phyloP scores from a whole-genome alignment of 2,888 invertebrate genomes.

The Kryphioiulus occultus region DNA sequence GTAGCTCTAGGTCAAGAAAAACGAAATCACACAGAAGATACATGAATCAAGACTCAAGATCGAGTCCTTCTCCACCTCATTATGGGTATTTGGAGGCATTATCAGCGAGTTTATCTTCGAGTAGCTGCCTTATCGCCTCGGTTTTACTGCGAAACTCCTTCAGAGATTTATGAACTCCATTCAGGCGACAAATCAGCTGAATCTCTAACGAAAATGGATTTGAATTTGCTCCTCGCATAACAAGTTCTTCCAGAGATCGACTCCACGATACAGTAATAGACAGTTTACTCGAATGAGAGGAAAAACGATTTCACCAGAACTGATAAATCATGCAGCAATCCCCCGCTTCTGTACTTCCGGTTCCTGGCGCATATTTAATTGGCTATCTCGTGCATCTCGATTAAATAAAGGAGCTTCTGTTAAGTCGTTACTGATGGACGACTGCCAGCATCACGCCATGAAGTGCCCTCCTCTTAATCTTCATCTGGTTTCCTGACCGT shows the following conservation, averaged over 20 bases:
- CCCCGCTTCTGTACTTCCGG: not conserved
- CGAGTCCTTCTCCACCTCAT: not conserved
- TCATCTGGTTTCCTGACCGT: not conserved
- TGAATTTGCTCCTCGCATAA: not conserved
- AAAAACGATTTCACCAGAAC: not conserved
- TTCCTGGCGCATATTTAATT: not conserved
- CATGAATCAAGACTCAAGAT: not conserved
- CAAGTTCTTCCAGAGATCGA: not conserved
- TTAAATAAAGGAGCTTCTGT: not conserved
- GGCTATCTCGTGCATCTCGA: not conserved
- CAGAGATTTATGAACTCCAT: not conserved
- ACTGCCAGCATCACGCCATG: not conserved
- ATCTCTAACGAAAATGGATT: constrained; percentile 20
- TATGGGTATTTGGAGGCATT: not conserved
- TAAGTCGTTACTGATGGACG: not conserved
- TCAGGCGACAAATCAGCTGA: not conserved
- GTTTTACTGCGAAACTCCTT: not conserved
- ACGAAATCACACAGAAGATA: no score
- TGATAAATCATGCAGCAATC: not conserved
- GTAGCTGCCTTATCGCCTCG: constrained; percentile 2
- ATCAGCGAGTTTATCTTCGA: not conserved
- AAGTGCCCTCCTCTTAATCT: not conserved
- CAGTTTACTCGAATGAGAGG: not conserved
- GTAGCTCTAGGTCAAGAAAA: no score
- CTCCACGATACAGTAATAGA: not conserved